A percentile compares a stretch with the other conserved stretches of the same genome.
Conservation (phyloP, 2,797 vertebrate species). For the Poecilia gillii region DNA sequence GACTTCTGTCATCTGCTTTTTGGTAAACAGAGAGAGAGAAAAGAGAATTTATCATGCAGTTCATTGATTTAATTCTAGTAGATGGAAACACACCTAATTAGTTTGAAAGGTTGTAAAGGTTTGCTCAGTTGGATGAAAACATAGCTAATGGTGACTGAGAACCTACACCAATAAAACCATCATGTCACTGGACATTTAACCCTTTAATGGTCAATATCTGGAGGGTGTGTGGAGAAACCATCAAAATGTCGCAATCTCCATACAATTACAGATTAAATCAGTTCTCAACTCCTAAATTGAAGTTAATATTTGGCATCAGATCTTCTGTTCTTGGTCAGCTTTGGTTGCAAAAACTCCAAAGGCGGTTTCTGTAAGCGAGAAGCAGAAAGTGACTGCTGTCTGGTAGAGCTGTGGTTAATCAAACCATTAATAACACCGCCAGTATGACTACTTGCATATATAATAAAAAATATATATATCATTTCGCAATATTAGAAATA, state of each 20-base stretch:
- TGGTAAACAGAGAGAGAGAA: no score
- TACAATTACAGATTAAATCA: neutral
- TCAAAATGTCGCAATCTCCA: neutral
- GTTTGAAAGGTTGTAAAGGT: neutral
- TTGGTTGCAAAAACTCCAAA: neutral
- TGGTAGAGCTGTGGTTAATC: neutral
- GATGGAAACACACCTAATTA: no score
- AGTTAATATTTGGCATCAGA: neutral
- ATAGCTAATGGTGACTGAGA: neutral
- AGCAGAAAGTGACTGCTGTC: neutral
- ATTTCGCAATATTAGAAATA: neutral
- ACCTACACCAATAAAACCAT: neutral
- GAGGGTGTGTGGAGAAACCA: neutral
- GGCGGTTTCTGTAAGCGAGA: neutral
- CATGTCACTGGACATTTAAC: neutral
- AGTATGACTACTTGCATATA: neutral
- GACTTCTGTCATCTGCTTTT: no score
- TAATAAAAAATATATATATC: neutral
- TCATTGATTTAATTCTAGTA: no score
- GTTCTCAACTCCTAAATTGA: neutral
- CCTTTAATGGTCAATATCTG: neutral
- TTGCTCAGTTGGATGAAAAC: no score
- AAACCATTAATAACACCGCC: neutral
- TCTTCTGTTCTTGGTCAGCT: neutral
- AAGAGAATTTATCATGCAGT: no score